phyloP scores from a whole-genome alignment of 2,113 vertebrate species.

The Genyomyrus donnyi region DNA sequence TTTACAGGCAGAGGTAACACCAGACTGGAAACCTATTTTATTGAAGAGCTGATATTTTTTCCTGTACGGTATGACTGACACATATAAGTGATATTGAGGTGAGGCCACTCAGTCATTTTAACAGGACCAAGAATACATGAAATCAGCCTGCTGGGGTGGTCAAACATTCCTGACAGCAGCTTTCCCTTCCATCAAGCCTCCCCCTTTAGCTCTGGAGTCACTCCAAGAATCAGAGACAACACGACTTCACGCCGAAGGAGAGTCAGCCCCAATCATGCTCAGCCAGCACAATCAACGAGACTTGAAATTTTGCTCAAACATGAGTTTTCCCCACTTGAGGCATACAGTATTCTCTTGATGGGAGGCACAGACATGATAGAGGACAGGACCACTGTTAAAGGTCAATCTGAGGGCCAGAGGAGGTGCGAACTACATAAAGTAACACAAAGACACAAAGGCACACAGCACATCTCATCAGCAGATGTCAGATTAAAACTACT shows the following conservation, averaged over 20 bases:
- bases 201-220: background rate
- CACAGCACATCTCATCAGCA: background rate
- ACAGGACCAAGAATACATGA: conserved; percentile 30
- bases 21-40: background rate
- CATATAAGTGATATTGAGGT: background rate
- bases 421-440: background rate
- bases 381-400: background rate
- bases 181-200: conserved; percentile 12
- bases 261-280: background rate
- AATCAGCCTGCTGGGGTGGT: conserved; percentile 33
- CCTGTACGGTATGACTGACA: background rate
- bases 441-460: background rate
- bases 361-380: background rate
- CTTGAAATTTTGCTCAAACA: background rate
- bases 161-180: conserved; percentile 25
- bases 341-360: background rate
- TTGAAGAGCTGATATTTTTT: background rate
- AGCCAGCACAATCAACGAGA: background rate
- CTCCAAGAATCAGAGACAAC: background rate
- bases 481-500: background rate
- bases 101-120: conserved; percentile 22
- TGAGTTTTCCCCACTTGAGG: background rate
- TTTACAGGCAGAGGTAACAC: background rate
- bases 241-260: background rate
- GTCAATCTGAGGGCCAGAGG: background rate